These are phyloP conservation scores for Enteromius radiatus DNA, from an alignment of 2,797 vertebrate genomes.

Conservation along the genomic window DNA sequence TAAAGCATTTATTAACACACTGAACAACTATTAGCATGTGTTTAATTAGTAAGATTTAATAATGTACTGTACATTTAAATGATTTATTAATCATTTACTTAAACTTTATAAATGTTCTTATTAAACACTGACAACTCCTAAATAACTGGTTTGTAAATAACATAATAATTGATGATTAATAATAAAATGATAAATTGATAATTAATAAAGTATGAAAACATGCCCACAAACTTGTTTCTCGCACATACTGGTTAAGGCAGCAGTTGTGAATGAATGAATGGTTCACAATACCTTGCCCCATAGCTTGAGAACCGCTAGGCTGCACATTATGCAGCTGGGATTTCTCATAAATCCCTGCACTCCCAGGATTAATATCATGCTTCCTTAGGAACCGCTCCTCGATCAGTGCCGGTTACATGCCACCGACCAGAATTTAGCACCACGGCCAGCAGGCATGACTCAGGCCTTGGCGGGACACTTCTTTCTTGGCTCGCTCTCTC, in stretches of 20 bases:
- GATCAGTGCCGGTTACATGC: neutral
- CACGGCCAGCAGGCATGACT: neutral
- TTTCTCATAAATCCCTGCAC: conserved; percentile 11
- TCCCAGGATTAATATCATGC: conserved; percentile 34
- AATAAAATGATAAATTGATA: too few relatives aligned
- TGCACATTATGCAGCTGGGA: neutral
- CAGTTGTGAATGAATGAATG: neutral
- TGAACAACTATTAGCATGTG: too few relatives aligned
- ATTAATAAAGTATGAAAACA: too few relatives aligned
- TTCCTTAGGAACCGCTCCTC: conserved; percentile 3
- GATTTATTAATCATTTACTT: too few relatives aligned
- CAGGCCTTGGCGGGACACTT: conserved; percentile 9
- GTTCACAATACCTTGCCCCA: neutral
- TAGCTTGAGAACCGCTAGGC: neutral
- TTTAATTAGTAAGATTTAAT: too few relatives aligned
- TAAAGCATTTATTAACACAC: too few relatives aligned
- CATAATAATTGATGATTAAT: too few relatives aligned
- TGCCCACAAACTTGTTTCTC: neutral
- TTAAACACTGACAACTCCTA: too few relatives aligned
- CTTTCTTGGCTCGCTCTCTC: conserved; percentile 21
- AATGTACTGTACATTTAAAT: too few relatives aligned
- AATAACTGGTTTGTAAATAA: too few relatives aligned
- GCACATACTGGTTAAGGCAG: neutral
- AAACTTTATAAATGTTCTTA: too few relatives aligned
- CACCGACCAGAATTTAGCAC: conserved; percentile 27